phyloP scores from a whole-genome alignment of 1,140 invertebrate genomes.

The Aculops lycopersici region DNA sequence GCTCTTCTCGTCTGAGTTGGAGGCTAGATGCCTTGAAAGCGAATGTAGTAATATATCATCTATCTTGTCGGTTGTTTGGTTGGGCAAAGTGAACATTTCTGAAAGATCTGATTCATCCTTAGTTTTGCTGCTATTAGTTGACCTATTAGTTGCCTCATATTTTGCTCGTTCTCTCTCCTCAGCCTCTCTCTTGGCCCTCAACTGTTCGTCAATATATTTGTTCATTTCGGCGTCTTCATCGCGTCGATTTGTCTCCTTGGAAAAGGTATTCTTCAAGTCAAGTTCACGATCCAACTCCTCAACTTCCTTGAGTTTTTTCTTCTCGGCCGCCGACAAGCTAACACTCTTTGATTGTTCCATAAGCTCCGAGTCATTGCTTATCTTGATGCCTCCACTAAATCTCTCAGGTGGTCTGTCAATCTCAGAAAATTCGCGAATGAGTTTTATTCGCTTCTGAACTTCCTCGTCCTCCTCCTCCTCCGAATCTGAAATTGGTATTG shows the following conservation, averaged over 20 bases:
- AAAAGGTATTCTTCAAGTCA: conserved; percentile 79
- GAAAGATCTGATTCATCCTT: background rate
- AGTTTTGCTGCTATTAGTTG: no score
- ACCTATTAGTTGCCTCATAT: background rate
- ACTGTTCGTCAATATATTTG: conserved; percentile 78
- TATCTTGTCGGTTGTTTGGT: conserved; percentile 4
- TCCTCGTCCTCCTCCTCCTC: background rate
- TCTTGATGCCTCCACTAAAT: no score
- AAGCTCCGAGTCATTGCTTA: no score
- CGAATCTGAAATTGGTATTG: background rate
- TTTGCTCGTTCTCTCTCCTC: conserved; percentile 29
- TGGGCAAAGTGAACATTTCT: conserved; percentile 3
- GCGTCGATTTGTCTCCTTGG: conserved; percentile 79
- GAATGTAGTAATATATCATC: conserved; percentile 22
- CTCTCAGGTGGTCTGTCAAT: conserved; percentile 8
- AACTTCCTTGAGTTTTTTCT: conserved; percentile 13
- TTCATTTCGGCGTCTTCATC: conserved; percentile 98
- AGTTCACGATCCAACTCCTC: conserved; percentile 13
- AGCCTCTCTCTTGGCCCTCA: conserved; percentile 38
- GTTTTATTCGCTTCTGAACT: background rate
- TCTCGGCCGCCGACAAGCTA: background rate
- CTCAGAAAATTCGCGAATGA: conserved; percentile 1
- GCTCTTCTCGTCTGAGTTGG: conserved; percentile 38
- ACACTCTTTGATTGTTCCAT: no score
- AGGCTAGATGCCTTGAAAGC: conserved; percentile 42